These are phyloP conservation scores for Drosophila vallismaia DNA, from an alignment of 2,888 invertebrate genomes.

Conservation along the genomic window DNA sequence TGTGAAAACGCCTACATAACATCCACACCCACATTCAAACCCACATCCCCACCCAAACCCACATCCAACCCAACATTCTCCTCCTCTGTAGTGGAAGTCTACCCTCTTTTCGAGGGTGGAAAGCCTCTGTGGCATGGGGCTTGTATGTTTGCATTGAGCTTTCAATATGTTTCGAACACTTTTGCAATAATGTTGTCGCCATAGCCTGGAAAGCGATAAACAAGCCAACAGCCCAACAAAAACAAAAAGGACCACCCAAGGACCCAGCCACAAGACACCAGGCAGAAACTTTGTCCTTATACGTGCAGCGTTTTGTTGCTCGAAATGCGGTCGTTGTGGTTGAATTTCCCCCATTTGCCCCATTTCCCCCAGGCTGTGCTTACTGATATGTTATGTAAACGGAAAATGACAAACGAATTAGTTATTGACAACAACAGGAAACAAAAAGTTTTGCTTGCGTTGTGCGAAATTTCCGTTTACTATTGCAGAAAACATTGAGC, in stretches of 20 bases:
- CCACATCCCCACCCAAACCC: not conserved
- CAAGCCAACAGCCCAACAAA: constrained; percentile 55
- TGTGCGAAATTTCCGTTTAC: constrained; percentile 73
- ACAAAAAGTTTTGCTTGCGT: constrained; percentile 60
- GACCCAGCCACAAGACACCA: constrained; percentile 35
- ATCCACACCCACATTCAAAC: not conserved
- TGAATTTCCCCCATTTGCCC: constrained; percentile 5
- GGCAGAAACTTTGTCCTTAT: constrained; percentile 72
- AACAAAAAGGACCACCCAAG: constrained; percentile 29
- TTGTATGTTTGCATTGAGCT: constrained; percentile 25
- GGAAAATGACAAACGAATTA: constrained; percentile 80
- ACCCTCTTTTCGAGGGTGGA: constrained; percentile 6
- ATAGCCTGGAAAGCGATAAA: constrained; percentile 66
- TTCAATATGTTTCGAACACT: constrained; percentile 74
- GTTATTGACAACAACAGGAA: constrained; percentile 79
- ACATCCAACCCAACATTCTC: not conserved
- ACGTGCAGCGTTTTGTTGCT: constrained; percentile 67
- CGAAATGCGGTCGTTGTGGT: constrained; percentile 36
- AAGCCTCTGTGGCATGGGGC: not conserved
- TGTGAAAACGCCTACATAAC: constrained; percentile 45
- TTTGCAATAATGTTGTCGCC: constrained; percentile 65
- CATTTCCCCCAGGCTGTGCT: constrained; percentile 10
- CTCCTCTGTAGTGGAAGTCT: not conserved
- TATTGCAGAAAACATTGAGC: constrained; percentile 44
- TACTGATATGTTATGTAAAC: constrained; percentile 67